These are phyloP conservation scores for Asarcornis scutulata DNA, from an alignment of 2,113 vertebrate species.

Conservation along the genomic window DNA sequence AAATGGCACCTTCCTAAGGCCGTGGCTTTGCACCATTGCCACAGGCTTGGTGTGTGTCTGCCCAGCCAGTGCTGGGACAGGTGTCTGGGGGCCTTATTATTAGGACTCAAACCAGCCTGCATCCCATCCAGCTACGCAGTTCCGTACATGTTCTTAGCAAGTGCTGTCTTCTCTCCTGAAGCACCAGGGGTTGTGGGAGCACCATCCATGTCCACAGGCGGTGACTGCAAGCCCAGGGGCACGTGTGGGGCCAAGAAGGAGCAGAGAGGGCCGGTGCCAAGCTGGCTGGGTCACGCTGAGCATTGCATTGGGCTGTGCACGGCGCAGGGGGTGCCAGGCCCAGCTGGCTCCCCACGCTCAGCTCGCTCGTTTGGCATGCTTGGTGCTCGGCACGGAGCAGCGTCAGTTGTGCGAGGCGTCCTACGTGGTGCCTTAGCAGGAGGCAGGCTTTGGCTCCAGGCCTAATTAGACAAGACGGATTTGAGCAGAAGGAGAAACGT, in stretches of 20 bases:
- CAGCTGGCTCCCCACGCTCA: neutral
- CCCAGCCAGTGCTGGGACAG: neutral
- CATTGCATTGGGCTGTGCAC: neutral
- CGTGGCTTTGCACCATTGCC: neutral
- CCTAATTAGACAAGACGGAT: neutral
- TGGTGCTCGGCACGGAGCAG: neutral
- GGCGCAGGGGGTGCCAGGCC: neutral
- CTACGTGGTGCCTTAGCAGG: rapidly evolving
- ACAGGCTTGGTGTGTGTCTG: neutral
- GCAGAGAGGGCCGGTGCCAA: rapidly evolving
- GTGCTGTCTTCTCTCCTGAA: neutral
- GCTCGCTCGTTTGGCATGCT: neutral
- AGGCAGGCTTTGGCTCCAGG: neutral
- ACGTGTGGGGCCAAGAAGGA: neutral
- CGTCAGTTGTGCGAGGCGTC: rapidly evolving
- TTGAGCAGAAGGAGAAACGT: neutral
- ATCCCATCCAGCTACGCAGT: neutral
- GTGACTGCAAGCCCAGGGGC: rapidly evolving
- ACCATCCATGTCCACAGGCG: neutral
- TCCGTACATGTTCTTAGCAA: neutral
- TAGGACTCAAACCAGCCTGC: neutral
- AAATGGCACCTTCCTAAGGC: neutral
- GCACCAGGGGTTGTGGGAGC: neutral
- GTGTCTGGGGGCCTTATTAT: neutral
- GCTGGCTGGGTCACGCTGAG: neutral